Evolutionary conservation across 2,797 vertebrate genomes (phyloP), one percentile per base, ranked within the genome.

Genomic region (Anas flavirostris): DNA sequence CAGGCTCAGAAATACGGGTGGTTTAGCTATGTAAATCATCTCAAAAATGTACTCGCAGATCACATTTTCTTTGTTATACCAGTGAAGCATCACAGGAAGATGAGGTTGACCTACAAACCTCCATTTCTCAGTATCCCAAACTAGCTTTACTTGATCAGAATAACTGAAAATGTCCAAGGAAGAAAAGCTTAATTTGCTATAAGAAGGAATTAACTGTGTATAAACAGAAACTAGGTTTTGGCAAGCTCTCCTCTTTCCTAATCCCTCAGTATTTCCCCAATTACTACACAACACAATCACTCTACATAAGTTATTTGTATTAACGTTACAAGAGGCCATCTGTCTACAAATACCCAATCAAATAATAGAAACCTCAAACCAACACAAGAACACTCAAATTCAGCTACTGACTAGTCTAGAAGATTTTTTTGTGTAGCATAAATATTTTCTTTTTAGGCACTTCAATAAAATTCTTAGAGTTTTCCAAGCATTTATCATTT

Each of bases 161-260:
- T 64, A 77, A 80, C 48, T 72, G 83, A 92, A 84, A 12, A 23
- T 68, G 50, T 44, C 43, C 39, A 62, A 89, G 90, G 77, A 93
- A 81, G 52, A 95, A 82, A 81, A 70, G 19, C 46, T 86, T 94
- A 46, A 95, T 95, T 96, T 94, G 55, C 86, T 79, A 25, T 81
- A 79, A 85, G 67, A 90, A 92, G 77, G 74, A 97, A 94, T 89
- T 93, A 86, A 90, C 90, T 79, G 39, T 93, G 70, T 90, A 93
- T 91, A 97, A 96, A 95, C 80, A 97, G 91, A 83, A 73, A 86
- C 58, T 83, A 83, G 76, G 75, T 94, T 96, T 97, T 93, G 90
- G 67, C 92, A 96, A 19, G 82, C 92, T 96, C 93, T 88, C 70
- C 50, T 90, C 66, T 86, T 87, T 93, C 6, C 55, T 77, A 93